Base-by-base conservation (phyloP, 2,888 invertebrate genomes). In the Eupithecia inturbata region DNA sequence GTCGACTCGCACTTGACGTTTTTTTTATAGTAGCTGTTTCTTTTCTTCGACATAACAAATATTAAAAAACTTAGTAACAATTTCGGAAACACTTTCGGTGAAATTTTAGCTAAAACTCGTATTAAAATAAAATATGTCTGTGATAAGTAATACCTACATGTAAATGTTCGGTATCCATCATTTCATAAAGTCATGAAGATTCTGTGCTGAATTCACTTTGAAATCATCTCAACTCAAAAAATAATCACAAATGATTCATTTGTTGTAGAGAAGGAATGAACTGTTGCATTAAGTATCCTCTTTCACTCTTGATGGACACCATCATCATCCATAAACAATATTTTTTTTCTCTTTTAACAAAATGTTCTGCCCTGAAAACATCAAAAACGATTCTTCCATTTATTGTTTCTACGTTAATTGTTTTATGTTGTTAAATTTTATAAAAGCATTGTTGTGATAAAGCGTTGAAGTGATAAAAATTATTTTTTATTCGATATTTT, bases 101-200 rank as follows among this genome's bases (percentile, higher is more conserved):
- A 49, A n/a, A 1, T n/a, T n/a, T 7, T 49, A n/a, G n/a, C n/a
- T n/a, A 7, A n/a, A n/a, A 49, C 49, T 49, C 49, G 49, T 49
- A 2, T 49, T 9, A 4, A 57, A 69, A 69, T 57, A 69, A 69
- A 73, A 26, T n/a, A 69, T 60, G 72, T 69, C 72, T 73, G 72
- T 73, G 69, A 66, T 72, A 68, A 49, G 72, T n/a, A 14, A 16
- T 22, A 62, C 1, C 0, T 45, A 49, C 22, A 12, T 53, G 22
- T 3, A 14, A 26, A 12, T 14, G 12, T 57, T 57, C 26, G 2
- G 57, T 57, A 5, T 57, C 53, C 12, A 57, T 26, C 3, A 26
- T 12, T 26, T 22, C 12, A 57, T 22, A n/a, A 2, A 49, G 6
- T 53, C n/a, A 12, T 22, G 12, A 22, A 22, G n/a, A 53, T 49